Percentiles rank a stretch among this genome's conserved stretches.
phyloP scores from a whole-genome alignment of 2,888 invertebrate genomes.

The Hirtodrosophila trivittata region DNA sequence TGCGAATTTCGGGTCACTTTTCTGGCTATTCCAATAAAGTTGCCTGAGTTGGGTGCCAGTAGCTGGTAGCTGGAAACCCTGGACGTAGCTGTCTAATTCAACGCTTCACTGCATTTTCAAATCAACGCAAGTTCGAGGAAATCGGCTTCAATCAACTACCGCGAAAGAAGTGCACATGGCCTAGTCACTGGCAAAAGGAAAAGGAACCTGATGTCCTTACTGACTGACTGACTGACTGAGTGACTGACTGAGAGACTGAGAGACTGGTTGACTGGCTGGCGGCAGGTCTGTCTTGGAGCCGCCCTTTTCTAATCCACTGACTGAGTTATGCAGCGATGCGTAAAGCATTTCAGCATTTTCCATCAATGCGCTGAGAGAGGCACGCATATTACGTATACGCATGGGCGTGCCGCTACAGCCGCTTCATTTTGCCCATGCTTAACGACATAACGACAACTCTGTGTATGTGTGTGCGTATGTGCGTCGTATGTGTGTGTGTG shows the following conservation, averaged over 20 bases:
- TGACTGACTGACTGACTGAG: conserved; percentile 2
- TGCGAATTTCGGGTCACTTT: conserved; percentile 37
- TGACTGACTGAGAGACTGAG: conserved; percentile 3
- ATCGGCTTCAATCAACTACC: conserved; percentile 76
- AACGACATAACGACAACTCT: conserved; percentile 67
- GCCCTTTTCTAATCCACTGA: conserved; percentile 80
- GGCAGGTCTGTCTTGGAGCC: conserved; percentile 35
- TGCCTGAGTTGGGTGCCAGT: conserved; percentile 22
- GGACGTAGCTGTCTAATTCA: conserved; percentile 70
- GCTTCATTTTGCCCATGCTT: conserved; percentile 73
- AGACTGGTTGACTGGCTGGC: conserved; percentile 3
- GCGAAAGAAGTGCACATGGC: conserved; percentile 60
- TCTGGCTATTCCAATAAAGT: conserved; percentile 50
- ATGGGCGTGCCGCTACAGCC: conserved; percentile 74
- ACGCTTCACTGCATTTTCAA: conserved; percentile 75
- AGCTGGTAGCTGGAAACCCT: conserved; percentile 18
- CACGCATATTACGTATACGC: conserved; percentile 74
- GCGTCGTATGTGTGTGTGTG: conserved; percentile 17
- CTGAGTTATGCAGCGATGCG: conserved; percentile 78
- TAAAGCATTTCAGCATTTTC: conserved; percentile 79
- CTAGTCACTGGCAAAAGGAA: conserved; percentile 10
- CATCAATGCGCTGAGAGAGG: conserved; percentile 62
- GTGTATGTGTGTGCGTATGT: conserved; percentile 23
- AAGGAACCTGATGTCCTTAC: conserved; percentile 44
- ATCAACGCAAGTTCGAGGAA: conserved; percentile 75